Base-by-base conservation (phyloP, 2,888 invertebrate genomes). In the Blastobasis lacticolella region DNA sequence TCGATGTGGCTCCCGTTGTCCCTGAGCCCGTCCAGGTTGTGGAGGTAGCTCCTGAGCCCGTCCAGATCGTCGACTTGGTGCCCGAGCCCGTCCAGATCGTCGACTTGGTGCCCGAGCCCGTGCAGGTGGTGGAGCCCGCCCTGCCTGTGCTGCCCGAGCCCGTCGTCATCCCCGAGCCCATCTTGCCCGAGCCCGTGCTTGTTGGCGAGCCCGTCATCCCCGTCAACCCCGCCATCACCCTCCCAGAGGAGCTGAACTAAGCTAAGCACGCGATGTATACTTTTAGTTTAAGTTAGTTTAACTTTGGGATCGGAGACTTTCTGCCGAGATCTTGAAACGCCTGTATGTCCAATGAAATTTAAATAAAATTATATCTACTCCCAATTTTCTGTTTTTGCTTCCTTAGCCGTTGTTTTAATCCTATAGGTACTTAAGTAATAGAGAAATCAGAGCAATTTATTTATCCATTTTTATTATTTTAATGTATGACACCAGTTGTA, bases 51-150 rank as follows among this genome's bases (percentile, higher is more conserved):
- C 36, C 50, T 41, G 48, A 37, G 10, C 40, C 47, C 45, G 53
- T 57, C 50, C 61, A 63, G 43, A 52, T 61, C 37, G 60, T 60
- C 45, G 55, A 61, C 46, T 55, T 23, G 23, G 23, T 10, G n/a
- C 52, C 53, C 2, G 53, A 54, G 41, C 38, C 38, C 8, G 37
- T 49, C 37, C 37, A 46, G 9, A 46, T 49, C 7, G 50, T 49
- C 37, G 44, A 43, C n/a, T 48, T 49, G 48, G 36, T 40, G 37
- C 44, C 48, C 48, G 41, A 10, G 41, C 53, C 55, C 36, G 50
- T 38, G 9, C 6, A n/a, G 10, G 42, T 42, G 9, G 42, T 10
- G 4, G 42, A 42, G 9, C 42, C 42, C 42, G 42, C 42, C 7
- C n/a, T n/a, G 9, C 40, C 40, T 4, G 9, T 42, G n/a, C 6